Percentiles rank a stretch among this genome's conserved stretches.
Conservation (phyloP, 2,888 invertebrate genomes). For the Harpalus rubripes region DNA sequence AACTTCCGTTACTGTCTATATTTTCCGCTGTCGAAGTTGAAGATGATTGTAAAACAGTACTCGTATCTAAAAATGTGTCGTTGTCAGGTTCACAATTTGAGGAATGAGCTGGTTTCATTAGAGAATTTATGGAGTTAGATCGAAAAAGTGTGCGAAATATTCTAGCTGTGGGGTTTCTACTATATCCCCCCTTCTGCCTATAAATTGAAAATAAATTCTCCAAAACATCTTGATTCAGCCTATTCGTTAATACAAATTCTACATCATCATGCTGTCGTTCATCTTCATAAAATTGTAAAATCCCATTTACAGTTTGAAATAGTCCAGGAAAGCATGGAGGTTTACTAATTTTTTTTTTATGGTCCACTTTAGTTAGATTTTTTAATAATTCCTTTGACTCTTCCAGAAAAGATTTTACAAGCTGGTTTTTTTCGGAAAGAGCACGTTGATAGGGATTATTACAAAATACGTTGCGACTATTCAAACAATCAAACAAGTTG, state of each 20-base stretch:
- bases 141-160: neutral
- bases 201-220: too few relatives aligned
- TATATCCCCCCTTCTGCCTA: too few relatives aligned
- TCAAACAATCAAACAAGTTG: slow-evolving; percentile 19
- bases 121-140: neutral
- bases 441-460: slow-evolving; percentile 7
- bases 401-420: too few relatives aligned
- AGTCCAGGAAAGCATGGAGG: slow-evolving; percentile 62
- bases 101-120: neutral
- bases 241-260: slow-evolving; percentile 68
- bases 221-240: too few relatives aligned
- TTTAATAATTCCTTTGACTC: too few relatives aligned
- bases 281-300: slow-evolving; percentile 55
- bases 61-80: slow-evolving; percentile 21
- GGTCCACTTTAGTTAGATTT: too few relatives aligned
- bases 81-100: slow-evolving; percentile 62
- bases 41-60: neutral
- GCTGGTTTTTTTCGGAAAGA: slow-evolving; percentile 6
- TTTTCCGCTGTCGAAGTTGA: neutral
- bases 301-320: slow-evolving; percentile 29
- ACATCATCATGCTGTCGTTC: slow-evolving; percentile 66
- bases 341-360: too few relatives aligned
- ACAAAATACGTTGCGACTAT: slow-evolving; percentile 5
- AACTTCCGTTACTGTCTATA: neutral
- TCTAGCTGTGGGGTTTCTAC: too few relatives aligned